phyloP scores from a whole-genome alignment of 1,140 invertebrate species.

The Drusus annulatus region DNA sequence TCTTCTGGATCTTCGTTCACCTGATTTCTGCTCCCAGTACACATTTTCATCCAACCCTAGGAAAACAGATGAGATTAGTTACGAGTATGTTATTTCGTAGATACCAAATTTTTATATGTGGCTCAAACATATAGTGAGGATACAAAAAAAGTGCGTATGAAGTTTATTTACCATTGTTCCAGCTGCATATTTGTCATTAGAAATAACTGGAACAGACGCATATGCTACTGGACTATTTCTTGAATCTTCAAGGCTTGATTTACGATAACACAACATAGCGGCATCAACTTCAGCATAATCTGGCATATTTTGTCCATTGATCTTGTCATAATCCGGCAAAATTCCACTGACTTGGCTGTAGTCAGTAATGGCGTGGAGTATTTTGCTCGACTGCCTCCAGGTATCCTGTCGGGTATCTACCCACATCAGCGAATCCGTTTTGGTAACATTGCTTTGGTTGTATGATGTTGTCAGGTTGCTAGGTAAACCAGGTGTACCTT shows the following conservation, averaged over 20 bases:
- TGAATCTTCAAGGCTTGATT: constrained; percentile 55
- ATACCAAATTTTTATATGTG: too few species aligned
- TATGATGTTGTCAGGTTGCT: constrained; percentile 69
- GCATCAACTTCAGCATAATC: constrained; percentile 75
- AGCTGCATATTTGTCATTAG: constrained; percentile 60
- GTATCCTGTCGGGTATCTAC: constrained; percentile 59
- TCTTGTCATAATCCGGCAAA: constrained; percentile 71
- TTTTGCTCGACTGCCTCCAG: constrained; percentile 50
- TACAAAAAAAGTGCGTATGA: neutral
- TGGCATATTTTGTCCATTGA: constrained; percentile 68
- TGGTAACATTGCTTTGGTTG: constrained; percentile 69
- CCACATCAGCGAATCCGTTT: constrained; percentile 73
- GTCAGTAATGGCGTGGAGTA: constrained; percentile 38
- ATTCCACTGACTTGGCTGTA: constrained; percentile 43
- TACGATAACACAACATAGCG: constrained; percentile 51
- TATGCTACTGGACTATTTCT: constrained; percentile 66
- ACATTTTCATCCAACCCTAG: constrained; percentile 69
- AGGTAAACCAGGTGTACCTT: constrained; percentile 68
- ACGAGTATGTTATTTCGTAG: too few species aligned
- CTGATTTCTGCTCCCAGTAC: constrained; percentile 64
- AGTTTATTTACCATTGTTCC: constrained; percentile 64
- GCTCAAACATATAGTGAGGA: too few species aligned
- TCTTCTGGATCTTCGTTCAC: constrained; percentile 66
- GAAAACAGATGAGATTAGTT: neutral
- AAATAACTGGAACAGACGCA: constrained; percentile 68